These are phyloP conservation scores for Dendrocincla tyrannina DNA, from an alignment of 2,797 vertebrate genomes.

Conservation along the genomic window DNA sequence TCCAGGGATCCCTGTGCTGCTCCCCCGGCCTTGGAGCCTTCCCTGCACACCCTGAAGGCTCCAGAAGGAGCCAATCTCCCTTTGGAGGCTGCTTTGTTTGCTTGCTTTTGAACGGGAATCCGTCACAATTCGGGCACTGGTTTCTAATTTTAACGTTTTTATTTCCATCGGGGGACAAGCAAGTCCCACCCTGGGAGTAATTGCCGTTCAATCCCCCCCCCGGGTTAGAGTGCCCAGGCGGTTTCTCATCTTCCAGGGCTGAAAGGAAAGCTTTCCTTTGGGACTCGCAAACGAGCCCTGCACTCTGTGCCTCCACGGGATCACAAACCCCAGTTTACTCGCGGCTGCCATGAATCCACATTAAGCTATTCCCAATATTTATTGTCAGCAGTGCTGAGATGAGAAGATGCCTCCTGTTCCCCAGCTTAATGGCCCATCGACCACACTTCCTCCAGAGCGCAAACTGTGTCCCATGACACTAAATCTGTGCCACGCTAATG, in stretches of 20 bases:
- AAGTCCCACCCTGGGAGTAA: slow-evolving; percentile 14
- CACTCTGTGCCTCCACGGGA: not conserved
- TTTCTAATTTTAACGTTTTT: slow-evolving; percentile 18
- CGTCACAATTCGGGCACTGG: not conserved
- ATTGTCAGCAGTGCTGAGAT: slow-evolving; percentile 41
- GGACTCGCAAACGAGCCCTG: not conserved
- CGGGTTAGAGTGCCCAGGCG: not conserved
- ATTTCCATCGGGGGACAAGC: slow-evolving; percentile 16
- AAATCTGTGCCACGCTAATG: slow-evolving; percentile 59
- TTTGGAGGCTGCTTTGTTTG: not conserved
- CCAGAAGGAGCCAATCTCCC: not conserved
- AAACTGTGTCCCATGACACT: slow-evolving; percentile 31
- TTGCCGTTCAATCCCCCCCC: slow-evolving; percentile 10
- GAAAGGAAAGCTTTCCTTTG: slow-evolving; percentile 35
- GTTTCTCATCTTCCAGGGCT: slow-evolving; percentile 53
- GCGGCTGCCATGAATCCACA: not conserved
- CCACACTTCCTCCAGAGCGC: slow-evolving; percentile 53
- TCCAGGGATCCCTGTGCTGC: not conserved
- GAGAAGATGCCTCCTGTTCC: slow-evolving; percentile 59
- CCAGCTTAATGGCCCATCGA: slow-evolving; percentile 54
- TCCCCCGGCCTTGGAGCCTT: not conserved
- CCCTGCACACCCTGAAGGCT: not conserved
- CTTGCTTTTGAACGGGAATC: not conserved
- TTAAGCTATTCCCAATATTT: slow-evolving; percentile 38
- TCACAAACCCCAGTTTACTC: not conserved